Percentiles rank a stretch among this genome's conserved stretches.
Conservation (phyloP, 2,888 invertebrate genomes). For the Parnassius smintheus region DNA sequence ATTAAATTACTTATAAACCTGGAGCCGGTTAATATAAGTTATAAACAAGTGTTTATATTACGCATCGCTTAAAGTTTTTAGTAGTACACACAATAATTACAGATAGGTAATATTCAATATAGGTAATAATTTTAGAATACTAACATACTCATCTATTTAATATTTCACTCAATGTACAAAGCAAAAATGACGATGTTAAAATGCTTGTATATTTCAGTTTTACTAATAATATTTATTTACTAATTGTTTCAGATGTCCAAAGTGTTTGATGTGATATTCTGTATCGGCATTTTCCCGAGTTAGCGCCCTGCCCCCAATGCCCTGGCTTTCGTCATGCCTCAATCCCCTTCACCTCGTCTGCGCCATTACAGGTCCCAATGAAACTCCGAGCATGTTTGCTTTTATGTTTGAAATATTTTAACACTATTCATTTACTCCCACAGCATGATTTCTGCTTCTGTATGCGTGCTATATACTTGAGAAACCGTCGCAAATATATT, state of each 20-base stretch:
- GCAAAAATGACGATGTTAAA: not conserved
- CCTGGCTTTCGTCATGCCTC: conserved; percentile 87
- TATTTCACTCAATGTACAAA: not conserved
- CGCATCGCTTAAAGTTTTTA: too few species aligned
- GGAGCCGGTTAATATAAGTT: too few species aligned
- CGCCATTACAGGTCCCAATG: conserved; percentile 88
- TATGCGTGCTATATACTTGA: too few species aligned
- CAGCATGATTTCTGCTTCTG: too few species aligned
- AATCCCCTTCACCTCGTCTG: conserved; percentile 85
- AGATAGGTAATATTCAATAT: too few species aligned
- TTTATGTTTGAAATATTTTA: conserved; percentile 21
- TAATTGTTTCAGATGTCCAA: conserved; percentile 79
- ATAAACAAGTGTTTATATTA: too few species aligned
- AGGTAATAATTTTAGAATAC: too few species aligned
- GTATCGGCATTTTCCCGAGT: conserved; percentile 67
- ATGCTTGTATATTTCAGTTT: conserved; percentile 9
- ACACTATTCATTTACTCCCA: not conserved
- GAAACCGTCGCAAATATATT: too few species aligned
- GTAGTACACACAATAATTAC: too few species aligned
- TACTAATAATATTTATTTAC: conserved; percentile 35
- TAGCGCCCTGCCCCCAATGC: conserved; percentile 78
- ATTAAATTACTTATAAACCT: too few species aligned
- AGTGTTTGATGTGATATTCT: conserved; percentile 79
- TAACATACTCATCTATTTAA: not conserved
- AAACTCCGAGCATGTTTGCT: conserved; percentile 58